These are phyloP conservation scores for Champsocephalus gunnari DNA, from an alignment of 2,797 vertebrate genomes.

Conservation along the genomic window DNA sequence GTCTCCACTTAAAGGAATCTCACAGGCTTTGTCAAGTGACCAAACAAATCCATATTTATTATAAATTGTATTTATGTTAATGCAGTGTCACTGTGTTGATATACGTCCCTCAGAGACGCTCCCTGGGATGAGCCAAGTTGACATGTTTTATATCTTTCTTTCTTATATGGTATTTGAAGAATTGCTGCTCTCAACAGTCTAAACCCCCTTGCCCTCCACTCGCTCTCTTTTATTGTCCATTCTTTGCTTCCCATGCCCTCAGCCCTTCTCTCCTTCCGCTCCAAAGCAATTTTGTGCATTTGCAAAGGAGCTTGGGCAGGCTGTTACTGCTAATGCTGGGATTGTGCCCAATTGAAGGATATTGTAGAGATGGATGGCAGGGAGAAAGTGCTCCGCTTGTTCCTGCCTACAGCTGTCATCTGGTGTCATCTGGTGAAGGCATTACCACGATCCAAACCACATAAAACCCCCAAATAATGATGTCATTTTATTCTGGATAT, in stretches of 20 bases:
- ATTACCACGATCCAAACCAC: conserved; percentile 49
- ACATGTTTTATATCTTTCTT: conserved; percentile 29
- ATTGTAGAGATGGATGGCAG: conserved; percentile 57
- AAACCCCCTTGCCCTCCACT: conserved; percentile 39
- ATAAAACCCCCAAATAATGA: conserved; percentile 28
- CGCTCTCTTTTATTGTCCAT: conserved; percentile 46
- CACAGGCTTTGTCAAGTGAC: conserved; percentile 36
- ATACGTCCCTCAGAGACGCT: conserved; percentile 20
- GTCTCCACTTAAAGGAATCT: conserved; percentile 66
- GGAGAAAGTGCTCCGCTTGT: conserved; percentile 54
- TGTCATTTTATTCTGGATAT: conserved; percentile 38
- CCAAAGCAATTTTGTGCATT: conserved; percentile 62
- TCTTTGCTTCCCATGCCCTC: conserved; percentile 63
- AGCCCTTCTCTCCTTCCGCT: conserved; percentile 37
- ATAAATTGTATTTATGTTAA: conserved; percentile 55
- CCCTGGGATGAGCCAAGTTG: background rate
- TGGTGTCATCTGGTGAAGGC: conserved; percentile 61
- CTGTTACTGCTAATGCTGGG: conserved; percentile 66
- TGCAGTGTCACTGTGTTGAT: conserved; percentile 27
- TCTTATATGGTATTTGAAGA: conserved; percentile 28
- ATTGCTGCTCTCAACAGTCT: conserved; percentile 28
- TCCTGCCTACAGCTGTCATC: conserved; percentile 66
- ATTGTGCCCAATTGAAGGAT: conserved; percentile 65
- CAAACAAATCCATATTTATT: conserved; percentile 21
- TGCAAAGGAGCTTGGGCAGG: conserved; percentile 63